phyloP scores from a whole-genome alignment of 2,888 invertebrate genomes.

The Pammene fasciana region DNA sequence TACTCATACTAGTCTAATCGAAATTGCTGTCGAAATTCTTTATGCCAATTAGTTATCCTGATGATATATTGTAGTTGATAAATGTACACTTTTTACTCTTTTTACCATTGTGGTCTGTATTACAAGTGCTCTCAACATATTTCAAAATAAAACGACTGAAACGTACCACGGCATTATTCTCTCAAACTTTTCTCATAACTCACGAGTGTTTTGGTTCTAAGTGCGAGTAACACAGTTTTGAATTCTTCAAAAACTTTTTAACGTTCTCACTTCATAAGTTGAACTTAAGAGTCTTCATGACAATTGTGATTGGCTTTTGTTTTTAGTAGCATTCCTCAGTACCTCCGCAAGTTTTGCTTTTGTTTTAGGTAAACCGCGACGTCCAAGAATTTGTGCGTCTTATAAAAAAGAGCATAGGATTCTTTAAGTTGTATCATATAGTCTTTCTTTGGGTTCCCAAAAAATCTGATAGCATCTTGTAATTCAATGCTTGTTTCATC shows the following conservation, averaged over 20 bases:
- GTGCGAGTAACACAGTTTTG: slow-evolving; percentile 19
- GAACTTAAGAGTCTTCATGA: slow-evolving; percentile 22
- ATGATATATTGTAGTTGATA: neutral
- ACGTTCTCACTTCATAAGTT: slow-evolving; percentile 19
- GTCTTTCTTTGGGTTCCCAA: neutral
- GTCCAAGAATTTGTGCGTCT: neutral
- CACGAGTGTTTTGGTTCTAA: slow-evolving; percentile 29
- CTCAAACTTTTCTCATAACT: slow-evolving; percentile 35
- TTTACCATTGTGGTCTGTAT: neutral
- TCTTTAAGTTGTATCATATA: neutral
- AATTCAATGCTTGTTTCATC: slow-evolving; percentile 33
- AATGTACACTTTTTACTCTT: neutral
- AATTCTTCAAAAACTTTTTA: slow-evolving; percentile 25
- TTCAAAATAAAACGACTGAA: slow-evolving; percentile 14
- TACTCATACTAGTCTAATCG: slow-evolving; percentile 20
- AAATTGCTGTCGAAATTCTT: slow-evolving; percentile 12
- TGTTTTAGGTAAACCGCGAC: slow-evolving; percentile 13
- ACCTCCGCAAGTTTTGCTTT: slow-evolving; percentile 10
- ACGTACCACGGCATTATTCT: slow-evolving; percentile 15
- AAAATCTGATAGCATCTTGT: slow-evolving; percentile 30
- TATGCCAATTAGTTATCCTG: slow-evolving; percentile 6
- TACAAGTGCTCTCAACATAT: slow-evolving; percentile 3
- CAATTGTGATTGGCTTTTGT: slow-evolving; percentile 26
- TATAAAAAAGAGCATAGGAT: slow-evolving; percentile 1
- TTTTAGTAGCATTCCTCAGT: slow-evolving; percentile 27